Percentiles rank a stretch among this genome's conserved stretches.
phyloP scores from a whole-genome alignment of 2,113 vertebrate genomes.

The Oryzias woworae region DNA sequence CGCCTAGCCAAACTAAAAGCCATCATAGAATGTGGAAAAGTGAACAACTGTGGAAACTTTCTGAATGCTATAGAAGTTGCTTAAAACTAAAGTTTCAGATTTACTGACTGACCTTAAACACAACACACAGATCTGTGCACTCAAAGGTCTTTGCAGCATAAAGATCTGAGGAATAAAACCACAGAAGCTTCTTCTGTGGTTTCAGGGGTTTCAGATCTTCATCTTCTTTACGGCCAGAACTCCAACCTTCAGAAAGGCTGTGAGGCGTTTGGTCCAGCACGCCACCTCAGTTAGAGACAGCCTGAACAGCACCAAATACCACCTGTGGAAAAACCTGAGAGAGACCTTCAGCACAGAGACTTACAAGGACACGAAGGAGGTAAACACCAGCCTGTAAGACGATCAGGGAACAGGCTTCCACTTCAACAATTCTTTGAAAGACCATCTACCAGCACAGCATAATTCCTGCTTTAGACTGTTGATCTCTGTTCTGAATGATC shows the following conservation, averaged over 20 bases:
- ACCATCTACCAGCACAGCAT: no score
- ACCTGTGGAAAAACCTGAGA: not conserved
- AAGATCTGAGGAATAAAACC: not conserved
- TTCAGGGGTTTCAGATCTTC: slow-evolving; percentile 66
- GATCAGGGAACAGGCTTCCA: no score
- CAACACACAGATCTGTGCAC: not conserved
- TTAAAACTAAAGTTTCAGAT: no score
- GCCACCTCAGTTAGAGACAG: not conserved
- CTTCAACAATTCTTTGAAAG: no score
- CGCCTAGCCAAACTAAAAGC: no score
- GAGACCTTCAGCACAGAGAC: not conserved
- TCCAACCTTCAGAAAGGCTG: slow-evolving; percentile 1
- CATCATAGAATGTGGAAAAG: no score
- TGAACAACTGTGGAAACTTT: no score
- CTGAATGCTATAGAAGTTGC: no score
- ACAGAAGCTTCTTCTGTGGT: not conserved
- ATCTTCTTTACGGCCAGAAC: slow-evolving; percentile 57
- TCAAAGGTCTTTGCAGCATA: not conserved
- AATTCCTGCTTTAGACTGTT: no score
- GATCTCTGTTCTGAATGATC: no score
- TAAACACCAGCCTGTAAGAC: not conserved
- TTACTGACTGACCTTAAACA: not conserved
- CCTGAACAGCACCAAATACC: not conserved
- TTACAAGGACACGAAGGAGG: not conserved
- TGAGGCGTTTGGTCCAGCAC: not conserved